Percentiles rank a stretch among this genome's conserved stretches.
These are phyloP conservation scores for Magallana angulata DNA, from an alignment of 1,140 invertebrate species.

Conservation along the genomic window DNA sequence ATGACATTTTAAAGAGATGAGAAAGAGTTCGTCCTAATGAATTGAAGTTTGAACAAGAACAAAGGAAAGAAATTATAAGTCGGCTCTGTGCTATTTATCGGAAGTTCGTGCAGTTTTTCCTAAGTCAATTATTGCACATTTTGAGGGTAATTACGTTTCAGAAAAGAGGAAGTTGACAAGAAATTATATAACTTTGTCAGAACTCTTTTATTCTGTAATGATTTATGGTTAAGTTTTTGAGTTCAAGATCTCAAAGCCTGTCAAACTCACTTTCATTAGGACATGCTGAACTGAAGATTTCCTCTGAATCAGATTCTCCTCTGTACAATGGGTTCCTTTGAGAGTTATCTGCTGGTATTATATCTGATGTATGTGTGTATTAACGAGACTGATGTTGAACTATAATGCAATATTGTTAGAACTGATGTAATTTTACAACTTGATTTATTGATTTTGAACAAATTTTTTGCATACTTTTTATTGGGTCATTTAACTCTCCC, in stretches of 20 bases:
- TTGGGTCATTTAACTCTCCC: too few relatives aligned
- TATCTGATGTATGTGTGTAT: too few relatives aligned
- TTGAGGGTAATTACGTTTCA: slow-evolving; percentile 24
- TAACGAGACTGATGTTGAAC: too few relatives aligned
- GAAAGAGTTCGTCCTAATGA: slow-evolving; percentile 14
- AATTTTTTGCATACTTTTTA: too few relatives aligned
- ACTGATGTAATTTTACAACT: too few relatives aligned
- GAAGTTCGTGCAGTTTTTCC: neutral
- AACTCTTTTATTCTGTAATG: slow-evolving; percentile 34
- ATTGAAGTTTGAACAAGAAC: neutral
- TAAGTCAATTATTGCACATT: slow-evolving; percentile 8
- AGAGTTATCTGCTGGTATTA: neutral
- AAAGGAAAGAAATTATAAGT: neutral
- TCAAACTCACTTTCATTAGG: slow-evolving; percentile 40
- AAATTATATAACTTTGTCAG: slow-evolving; percentile 31
- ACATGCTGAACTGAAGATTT: slow-evolving; percentile 22
- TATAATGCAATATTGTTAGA: too few relatives aligned
- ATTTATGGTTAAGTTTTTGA: slow-evolving; percentile 34
- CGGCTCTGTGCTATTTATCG: neutral
- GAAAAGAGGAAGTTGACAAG: slow-evolving; percentile 20
- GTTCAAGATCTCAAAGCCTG: slow-evolving; percentile 18
- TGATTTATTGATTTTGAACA: too few relatives aligned
- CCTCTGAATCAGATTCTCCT: neutral
- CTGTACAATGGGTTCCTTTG: neutral
- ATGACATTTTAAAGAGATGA: neutral